Conservation (phyloP, 2,797 vertebrate species). For the Basileuterus tristriatus region DNA sequence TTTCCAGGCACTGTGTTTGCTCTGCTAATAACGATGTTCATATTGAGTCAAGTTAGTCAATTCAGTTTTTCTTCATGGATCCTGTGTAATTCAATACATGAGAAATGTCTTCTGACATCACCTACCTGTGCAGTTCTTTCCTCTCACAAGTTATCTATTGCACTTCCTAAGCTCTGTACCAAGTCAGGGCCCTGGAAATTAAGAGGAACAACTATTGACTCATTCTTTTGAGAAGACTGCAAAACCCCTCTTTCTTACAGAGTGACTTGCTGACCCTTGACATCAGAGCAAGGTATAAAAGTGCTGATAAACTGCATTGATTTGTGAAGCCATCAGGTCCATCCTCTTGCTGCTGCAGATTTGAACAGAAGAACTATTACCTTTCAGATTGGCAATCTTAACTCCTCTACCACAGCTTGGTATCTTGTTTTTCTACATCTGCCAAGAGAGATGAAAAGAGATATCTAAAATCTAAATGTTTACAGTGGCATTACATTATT, state of each 20-base stretch:
- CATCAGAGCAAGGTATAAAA: neutral
- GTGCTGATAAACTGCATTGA: neutral
- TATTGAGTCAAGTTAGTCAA: neutral
- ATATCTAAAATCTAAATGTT: neutral
- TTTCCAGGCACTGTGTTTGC: neutral
- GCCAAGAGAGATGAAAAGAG: neutral
- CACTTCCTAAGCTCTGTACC: neutral
- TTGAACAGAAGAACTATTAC: neutral
- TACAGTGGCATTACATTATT: neutral
- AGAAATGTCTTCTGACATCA: neutral
- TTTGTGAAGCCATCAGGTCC: neutral
- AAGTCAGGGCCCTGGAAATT: neutral
- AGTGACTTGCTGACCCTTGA: neutral
- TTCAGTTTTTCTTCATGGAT: neutral
- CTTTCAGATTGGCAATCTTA: neutral
- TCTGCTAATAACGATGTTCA: neutral
- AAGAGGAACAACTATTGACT: neutral
- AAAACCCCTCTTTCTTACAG: neutral
- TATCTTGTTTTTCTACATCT: neutral
- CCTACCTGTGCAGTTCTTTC: neutral
- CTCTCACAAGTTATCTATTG: neutral
- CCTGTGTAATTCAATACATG: neutral
- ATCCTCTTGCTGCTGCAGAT: neutral
- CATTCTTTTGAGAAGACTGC: neutral
- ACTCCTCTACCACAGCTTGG: conserved; percentile 23